Percentiles rank a stretch among this genome's conserved stretches.
Evolutionary conservation across 2,113 vertebrate genomes (phyloP).

Genomic region (Oplegnathus fasciatus): DNA sequence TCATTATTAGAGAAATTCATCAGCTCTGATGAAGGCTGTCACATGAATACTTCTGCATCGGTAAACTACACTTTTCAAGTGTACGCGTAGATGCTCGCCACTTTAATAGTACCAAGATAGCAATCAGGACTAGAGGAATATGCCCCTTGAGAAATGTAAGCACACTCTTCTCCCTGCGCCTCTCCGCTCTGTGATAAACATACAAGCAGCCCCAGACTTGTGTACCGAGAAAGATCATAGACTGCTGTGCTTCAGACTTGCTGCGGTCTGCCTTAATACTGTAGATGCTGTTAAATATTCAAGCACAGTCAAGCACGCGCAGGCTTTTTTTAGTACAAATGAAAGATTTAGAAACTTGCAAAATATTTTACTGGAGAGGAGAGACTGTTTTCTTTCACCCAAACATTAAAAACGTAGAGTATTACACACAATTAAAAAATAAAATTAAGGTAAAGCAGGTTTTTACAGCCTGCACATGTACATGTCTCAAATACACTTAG

Average conservation of each 20-base stretch:
- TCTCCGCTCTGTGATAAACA: constrained; percentile 53
- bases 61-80: constrained; percentile 37
- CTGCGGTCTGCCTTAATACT: constrained; percentile 31
- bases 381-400: constrained; percentile 2
- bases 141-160: constrained; percentile 54
- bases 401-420: not conserved
- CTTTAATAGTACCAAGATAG: constrained; percentile 43
- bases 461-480: not conserved
- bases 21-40: constrained; percentile 26
- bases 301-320: constrained; percentile 10
- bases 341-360: constrained; percentile 21
- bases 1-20: not conserved
- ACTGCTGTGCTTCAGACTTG: constrained; percentile 24
- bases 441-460: not conserved
- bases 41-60: constrained; percentile 13
- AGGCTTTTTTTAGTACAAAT: constrained; percentile 22
- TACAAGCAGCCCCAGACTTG: constrained; percentile 27
- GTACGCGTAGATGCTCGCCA: not conserved
- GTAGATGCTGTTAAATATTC: constrained; percentile 57
- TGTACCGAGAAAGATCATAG: constrained; percentile 65
- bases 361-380: constrained; percentile 13
- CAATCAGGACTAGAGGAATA: constrained; percentile 58
- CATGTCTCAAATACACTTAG: not conserved
- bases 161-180: constrained; percentile 28
- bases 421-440: not conserved